Evolutionary conservation across 2,888 invertebrate genomes (phyloP), one percentile per base, ranked within the genome.

Genomic region (Galerucella nymphaeae): DNA sequence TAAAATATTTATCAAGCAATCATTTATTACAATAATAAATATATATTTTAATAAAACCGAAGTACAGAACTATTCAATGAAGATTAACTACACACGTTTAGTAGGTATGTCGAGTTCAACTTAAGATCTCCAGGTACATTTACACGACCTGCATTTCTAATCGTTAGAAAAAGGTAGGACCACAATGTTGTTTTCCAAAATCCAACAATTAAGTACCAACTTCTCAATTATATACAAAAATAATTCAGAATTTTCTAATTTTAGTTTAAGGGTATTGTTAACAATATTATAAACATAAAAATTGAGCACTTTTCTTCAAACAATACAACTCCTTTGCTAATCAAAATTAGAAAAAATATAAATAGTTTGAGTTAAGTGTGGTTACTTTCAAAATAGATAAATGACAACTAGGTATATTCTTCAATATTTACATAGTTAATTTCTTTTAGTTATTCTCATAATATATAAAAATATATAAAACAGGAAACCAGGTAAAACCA

Each of bases 401-500:
- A 53, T 1, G 18, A 10, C 9, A 16, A 53, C 2, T 18, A 53
- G 18, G 16, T 2, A 11, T 45, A 5, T 45, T 45, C 10, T 45
- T 14, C 14, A 45, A 14, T 45, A 14, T 45, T 45, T 45, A 18
- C 6, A 9, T 53, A 18, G 10, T 16, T 10, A 53, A 18, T 53
- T n/a, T 50, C 50, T 50, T 50, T n/a, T 50, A 48, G 14, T 53
- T 16, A 53, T 42, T 42, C 42, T 42, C 42, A 42, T 42, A 14
- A 38, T n/a, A 59, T 18, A 38, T 14, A 23, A 59, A 23, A 62
- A 62, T 18, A 23, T 30, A 30, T 58, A 58, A 58, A 62, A 41
- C 10, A 5, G 42, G 38, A 62, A 62, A 62, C 61, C 61, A 62
- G 61, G 61, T 62, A 62, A 62, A 62, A 62, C 61, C 61, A 62